Percentiles rank a stretch among this genome's conserved stretches.
These are phyloP conservation scores for Phortica okadai DNA, from an alignment of 2,888 invertebrate genomes.

Conservation along the genomic window DNA sequence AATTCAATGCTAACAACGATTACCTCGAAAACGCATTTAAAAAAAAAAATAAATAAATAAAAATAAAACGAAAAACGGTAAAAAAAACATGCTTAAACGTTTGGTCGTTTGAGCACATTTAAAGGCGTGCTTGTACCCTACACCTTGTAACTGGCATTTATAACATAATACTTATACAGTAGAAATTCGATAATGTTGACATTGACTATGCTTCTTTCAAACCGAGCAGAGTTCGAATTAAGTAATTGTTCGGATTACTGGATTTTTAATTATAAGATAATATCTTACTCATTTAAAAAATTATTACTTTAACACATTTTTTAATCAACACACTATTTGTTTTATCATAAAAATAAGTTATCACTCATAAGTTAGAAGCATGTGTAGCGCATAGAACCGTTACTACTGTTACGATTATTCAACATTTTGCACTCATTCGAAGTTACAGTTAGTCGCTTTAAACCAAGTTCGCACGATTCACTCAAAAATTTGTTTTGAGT, in stretches of 20 bases:
- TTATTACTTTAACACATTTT: too few species aligned
- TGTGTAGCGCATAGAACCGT: too few species aligned
- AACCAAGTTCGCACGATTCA: neutral
- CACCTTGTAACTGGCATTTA: neutral
- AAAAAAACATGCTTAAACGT: neutral
- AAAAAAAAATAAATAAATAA: neutral
- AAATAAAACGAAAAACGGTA: neutral
- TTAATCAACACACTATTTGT: too few species aligned
- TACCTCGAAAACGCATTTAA: conserved; percentile 1
- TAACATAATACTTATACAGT: too few species aligned
- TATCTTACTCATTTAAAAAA: too few species aligned
- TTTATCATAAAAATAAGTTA: neutral
- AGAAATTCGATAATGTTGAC: too few species aligned
- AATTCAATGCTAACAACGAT: conserved; percentile 26
- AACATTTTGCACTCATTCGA: neutral
- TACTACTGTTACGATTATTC: neutral
- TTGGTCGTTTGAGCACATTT: neutral
- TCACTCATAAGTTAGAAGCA: neutral
- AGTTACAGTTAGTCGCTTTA: neutral
- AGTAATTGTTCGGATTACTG: too few species aligned
- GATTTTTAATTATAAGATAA: too few species aligned
- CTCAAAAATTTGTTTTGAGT: neutral
- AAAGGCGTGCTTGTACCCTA: neutral
- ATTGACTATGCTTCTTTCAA: too few species aligned
- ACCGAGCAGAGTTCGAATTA: too few species aligned